Evolutionary conservation across 92 coral and sea anemone species (phyloP).

Genomic region (Parazoanthus darwini): DNA sequence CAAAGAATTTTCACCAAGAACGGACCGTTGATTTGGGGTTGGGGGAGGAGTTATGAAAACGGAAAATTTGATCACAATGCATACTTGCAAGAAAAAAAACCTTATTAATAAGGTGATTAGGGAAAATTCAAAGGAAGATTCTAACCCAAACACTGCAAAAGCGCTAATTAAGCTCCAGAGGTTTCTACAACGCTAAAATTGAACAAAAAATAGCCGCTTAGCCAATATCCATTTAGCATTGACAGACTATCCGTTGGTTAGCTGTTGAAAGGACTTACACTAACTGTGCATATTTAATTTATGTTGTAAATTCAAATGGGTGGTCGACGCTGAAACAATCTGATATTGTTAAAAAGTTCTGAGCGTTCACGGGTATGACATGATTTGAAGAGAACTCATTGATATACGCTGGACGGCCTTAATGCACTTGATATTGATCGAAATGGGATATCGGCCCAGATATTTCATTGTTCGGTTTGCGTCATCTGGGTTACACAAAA

Average conservation of each 20-base stretch:
- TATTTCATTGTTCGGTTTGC: background rate
- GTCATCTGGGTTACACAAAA: conserved; percentile 1
- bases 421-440: background rate
- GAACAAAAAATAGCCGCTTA: background rate
- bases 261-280: no score
- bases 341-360: background rate
- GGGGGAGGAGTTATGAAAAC: no score
- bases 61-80: no score
- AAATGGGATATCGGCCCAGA: background rate
- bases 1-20: no score
- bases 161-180: background rate
- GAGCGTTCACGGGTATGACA: background rate
- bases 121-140: no score
- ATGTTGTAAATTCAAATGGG: no score
- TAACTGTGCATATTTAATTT: no score
- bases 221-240: background rate
- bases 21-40: no score
- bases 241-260: background rate
- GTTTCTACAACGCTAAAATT: background rate
- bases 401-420: background rate
- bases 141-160: background rate
- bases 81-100: no score
- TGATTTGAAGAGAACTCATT: background rate
- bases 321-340: no score
- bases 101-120: no score